Base-by-base conservation (phyloP, 2,888 invertebrate species). In the Prosapia bicincta region DNA sequence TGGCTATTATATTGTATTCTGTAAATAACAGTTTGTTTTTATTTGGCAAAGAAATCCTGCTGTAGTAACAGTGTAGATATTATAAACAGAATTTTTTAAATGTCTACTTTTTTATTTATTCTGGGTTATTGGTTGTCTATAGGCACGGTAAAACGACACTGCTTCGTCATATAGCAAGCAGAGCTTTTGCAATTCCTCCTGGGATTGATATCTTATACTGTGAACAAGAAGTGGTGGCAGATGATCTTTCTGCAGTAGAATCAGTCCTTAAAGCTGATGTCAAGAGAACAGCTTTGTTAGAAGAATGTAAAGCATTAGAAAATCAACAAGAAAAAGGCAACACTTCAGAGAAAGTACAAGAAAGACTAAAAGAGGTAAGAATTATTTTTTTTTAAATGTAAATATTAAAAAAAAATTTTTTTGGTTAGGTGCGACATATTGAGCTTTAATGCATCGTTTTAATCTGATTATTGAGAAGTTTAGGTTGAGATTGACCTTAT, bases 91-190 rank as follows among this genome's bases (percentile, higher is more conserved):
- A n/a, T n/a, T n/a, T n/a, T n/a, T n/a, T n/a, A n/a, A n/a, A n/a
- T n/a, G 24, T 32, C 69, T 78, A 73, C 72, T 69, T 28, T 72
- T 65, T 65, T 7, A 65, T 23, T 65, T 24, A 7, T 20, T 26
- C n/a, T 10, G 10, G 20, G 5, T 24, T 66, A 2, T 1, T 66
- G 5, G 10, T 25, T 28, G 5, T 38, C 82, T 83, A 28, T 82
- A 93, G 96, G 0, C 98, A 99, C 87, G 99, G 99, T 15, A 99
- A 99, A 87, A 99, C 99, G 0, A 99, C 99, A 0, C 85, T 99
- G 26, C 86, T 99, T 74, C 90, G 97, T 76, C 99, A 99, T 84
- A 91, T 99, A 80, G 95, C 96, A 0, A 92, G 93, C 74, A 89
- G 96, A 80, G 95, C 94, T 7, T 94, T 99, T 83, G 93, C 93